A percentile compares a stretch with the other conserved stretches of the same genome.
These are phyloP conservation scores for Malurus cyaneus DNA, from an alignment of 2,113 vertebrate species.

Conservation along the genomic window DNA sequence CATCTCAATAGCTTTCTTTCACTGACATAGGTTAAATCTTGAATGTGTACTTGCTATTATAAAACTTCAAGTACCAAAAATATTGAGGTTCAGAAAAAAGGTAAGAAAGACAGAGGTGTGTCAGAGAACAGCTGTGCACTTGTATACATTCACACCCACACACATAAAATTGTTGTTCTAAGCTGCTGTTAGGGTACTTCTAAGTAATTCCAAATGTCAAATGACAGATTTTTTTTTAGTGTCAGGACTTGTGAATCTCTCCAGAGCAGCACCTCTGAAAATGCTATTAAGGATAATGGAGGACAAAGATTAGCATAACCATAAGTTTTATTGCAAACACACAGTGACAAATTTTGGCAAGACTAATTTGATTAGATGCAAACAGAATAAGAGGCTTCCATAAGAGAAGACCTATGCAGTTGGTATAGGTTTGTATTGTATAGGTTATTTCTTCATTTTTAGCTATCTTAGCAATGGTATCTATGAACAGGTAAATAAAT, in stretches of 20 bases:
- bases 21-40: background rate
- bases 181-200: background rate
- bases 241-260: background rate
- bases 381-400: background rate
- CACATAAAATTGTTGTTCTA: background rate
- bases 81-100: background rate
- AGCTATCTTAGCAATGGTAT: background rate
- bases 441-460: constrained; percentile 6
- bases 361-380: background rate
- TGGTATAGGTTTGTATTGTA: background rate
- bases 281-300: constrained; percentile 8
- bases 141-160: background rate
- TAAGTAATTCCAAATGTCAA: constrained; percentile 41
- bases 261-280: constrained; percentile 23
- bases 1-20: background rate
- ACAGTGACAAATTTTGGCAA: background rate
- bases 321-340: background rate
- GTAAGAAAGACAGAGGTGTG: background rate
- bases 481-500: background rate
- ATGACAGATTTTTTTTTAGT: constrained; percentile 26
- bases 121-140: background rate
- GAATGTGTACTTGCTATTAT: background rate
- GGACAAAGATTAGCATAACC: constrained; percentile 28
- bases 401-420: background rate
- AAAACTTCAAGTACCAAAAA: background rate